Base-by-base conservation (phyloP, 2,797 vertebrate species). In the Falco biarmicus region DNA sequence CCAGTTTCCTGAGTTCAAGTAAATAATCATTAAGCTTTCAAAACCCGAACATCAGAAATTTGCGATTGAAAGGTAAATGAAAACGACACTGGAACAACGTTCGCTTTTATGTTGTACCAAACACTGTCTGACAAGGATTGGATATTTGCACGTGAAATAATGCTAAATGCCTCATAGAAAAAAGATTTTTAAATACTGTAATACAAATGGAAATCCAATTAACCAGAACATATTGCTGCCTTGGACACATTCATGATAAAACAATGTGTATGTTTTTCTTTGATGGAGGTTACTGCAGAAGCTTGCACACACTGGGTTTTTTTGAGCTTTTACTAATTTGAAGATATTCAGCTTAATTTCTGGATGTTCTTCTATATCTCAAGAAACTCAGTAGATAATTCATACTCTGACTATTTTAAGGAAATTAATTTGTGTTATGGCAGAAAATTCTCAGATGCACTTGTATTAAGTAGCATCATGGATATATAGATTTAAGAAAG, bases 1-100 rank as follows among this genome's bases (percentile, higher is more conserved):
- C 57, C 87, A 74, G 54, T 45, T 84, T 75, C 77, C 64, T 54
- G 34, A 78, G 45, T 61, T 87, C 28, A 64, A 75, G 59, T 41
- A 83, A 83, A 89, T 88, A 89, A 71, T 54, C 71, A 54, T 56
- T 85, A 84, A 48, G 41, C 41, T 83, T 90, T 87, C 32, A 21
- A 88, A 95, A 82, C 70, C 66, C 57, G 63, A 81, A 24, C 43
- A 15, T 59, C 63, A 47, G 73, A 85, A 89, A 59, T 54, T 45
- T 70, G 11, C 32, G 21, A 12, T 3, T 39, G 48, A 90, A 89
- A 94, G 57, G 57, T 73, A 82, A 95, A 94, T 68, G 34, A 61
- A 90, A 92, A 73, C 24, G 8, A 34, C 47, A 43, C 50, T 18
- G 29, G 56, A 77, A 14, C 22, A 48, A 24, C 0, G 1, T 39